These are phyloP conservation scores for Cichlasoma orientale DNA, from an alignment of 2,797 vertebrate species.

Conservation along the genomic window DNA sequence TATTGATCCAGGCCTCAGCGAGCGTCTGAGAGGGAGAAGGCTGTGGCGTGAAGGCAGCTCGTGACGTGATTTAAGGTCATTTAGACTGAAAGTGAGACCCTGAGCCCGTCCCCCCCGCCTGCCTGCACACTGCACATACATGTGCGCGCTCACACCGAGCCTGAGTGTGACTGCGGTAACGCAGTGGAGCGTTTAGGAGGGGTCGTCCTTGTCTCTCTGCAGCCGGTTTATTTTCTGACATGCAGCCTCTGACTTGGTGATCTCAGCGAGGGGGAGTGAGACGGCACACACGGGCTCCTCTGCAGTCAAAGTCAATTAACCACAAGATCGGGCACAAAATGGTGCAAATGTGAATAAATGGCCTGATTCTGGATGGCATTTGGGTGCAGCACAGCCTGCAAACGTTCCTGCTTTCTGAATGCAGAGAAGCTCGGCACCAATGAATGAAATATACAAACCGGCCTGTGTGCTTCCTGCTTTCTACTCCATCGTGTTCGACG, in stretches of 20 bases:
- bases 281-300: background rate
- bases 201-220: conserved; percentile 31
- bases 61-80: conserved; percentile 41
- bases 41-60: conserved; percentile 2
- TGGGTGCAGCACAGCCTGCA: background rate
- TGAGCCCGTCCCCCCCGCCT: background rate
- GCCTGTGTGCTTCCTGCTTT: background rate
- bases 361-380: background rate
- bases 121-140: conserved; percentile 19
- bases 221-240: conserved; percentile 40
- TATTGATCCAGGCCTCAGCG: conserved; percentile 24
- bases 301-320: conserved; percentile 39
- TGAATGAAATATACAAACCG: background rate
- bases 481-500: too few relatives aligned
- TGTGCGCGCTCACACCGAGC: background rate
- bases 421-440: background rate
- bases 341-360: conserved; percentile 24
- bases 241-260: background rate
- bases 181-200: conserved; percentile 9
- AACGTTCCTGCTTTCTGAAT: conserved; percentile 2
- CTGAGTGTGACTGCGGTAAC: conserved; percentile 9
- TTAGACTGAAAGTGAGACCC: conserved; percentile 27
- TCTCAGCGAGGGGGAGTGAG: background rate
- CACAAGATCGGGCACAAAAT: conserved; percentile 25
- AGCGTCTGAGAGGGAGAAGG: background rate